Evolutionary conservation across 30 jellyfish, hydroid and myxozoan genomes (phyloP).

Genomic region (Hydractinia symbiolongicarpus): DNA sequence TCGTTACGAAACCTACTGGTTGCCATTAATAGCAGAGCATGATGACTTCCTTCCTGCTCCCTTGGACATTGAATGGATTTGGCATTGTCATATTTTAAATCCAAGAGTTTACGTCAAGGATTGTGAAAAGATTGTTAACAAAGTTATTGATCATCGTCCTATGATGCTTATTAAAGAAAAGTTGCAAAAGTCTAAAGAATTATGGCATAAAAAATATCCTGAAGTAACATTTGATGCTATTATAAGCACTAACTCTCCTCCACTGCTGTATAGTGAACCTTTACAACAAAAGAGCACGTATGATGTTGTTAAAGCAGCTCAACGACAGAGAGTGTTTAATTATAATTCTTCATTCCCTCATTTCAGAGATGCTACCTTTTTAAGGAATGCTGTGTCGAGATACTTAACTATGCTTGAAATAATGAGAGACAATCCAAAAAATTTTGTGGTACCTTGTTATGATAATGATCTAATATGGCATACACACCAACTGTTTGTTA

Average conservation of each 20-base stretch:
- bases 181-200: conserved; percentile 26
- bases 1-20: conserved; percentile 41
- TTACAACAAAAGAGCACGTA: conserved; percentile 25
- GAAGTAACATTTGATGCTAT: conserved; percentile 55
- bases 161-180: conserved; percentile 14
- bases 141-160: conserved; percentile 38
- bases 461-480: conserved; percentile 90
- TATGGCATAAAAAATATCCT: conserved; percentile 75
- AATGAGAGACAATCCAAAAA: conserved; percentile 52
- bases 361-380: conserved; percentile 51
- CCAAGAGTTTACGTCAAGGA: conserved; percentile 33
- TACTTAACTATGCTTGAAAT: conserved; percentile 52
- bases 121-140: conserved; percentile 35
- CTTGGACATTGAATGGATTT: conserved; percentile 47
- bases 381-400: conserved; percentile 65
- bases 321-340: conserved; percentile 55
- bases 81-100: conserved; percentile 44
- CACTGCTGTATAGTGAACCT: conserved; percentile 26
- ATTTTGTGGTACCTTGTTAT: conserved; percentile 72
- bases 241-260: conserved; percentile 45
- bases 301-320: conserved; percentile 51
- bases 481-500: conserved; percentile 66
- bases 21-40: conserved; percentile 40
- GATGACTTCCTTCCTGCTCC: conserved; percentile 28
- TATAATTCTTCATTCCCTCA: conserved; percentile 79